Conservation (phyloP, 2,113 vertebrate genomes). For the Pelecanus crispus region DNA sequence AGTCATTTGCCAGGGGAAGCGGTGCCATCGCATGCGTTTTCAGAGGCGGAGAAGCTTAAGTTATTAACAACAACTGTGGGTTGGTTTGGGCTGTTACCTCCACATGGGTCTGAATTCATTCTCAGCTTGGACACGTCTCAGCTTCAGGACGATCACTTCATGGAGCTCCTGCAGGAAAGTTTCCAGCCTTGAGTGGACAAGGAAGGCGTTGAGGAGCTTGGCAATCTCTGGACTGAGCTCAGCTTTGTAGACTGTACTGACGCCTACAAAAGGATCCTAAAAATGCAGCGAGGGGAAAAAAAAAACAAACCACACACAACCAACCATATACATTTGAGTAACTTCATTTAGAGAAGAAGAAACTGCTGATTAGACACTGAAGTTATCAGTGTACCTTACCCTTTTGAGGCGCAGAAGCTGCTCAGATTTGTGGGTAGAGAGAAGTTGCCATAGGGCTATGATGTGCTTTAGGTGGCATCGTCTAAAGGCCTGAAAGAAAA, state of each 20-base stretch:
- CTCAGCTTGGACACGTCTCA: slow-evolving; percentile 66
- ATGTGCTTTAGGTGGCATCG: slow-evolving; percentile 81
- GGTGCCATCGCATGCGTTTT: accelerated
- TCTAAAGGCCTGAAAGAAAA: slow-evolving; percentile 74
- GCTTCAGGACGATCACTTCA: slow-evolving; percentile 83
- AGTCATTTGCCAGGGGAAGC: background rate
- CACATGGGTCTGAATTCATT: slow-evolving; percentile 74
- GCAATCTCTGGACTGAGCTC: slow-evolving; percentile 57
- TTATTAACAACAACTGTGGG: background rate
- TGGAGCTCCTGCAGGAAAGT: slow-evolving; percentile 88
- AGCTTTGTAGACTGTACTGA: slow-evolving; percentile 73
- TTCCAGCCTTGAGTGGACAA: slow-evolving; percentile 77
- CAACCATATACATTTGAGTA: background rate
- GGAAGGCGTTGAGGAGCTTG: slow-evolving; percentile 76
- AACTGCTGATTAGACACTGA: background rate
- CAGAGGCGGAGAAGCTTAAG: background rate
- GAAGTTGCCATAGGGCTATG: slow-evolving; percentile 88
- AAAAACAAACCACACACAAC: background rate
- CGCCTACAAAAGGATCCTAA: slow-evolving; percentile 86
- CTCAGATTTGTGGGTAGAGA: slow-evolving; percentile 86
- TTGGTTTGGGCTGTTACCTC: slow-evolving; percentile 70
- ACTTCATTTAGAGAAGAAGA: background rate
- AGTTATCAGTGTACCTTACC: slow-evolving; percentile 60
- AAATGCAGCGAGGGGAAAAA: background rate
- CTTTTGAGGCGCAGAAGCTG: slow-evolving; percentile 82